phyloP scores from a whole-genome alignment of 2,113 vertebrate species.

The Nibea coibor region DNA sequence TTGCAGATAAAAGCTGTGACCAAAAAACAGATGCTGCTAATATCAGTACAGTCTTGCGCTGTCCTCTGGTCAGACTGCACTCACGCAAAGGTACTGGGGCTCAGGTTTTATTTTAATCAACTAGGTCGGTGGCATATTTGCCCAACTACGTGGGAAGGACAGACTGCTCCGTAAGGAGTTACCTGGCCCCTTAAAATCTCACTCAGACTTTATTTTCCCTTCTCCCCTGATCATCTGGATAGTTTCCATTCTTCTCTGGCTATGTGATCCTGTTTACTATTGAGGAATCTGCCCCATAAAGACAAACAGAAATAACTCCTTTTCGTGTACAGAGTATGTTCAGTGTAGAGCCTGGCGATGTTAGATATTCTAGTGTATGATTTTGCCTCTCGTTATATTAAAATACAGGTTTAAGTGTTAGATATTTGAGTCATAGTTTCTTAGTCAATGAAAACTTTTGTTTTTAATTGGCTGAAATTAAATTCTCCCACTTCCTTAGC shows the following conservation, averaged over 20 bases:
- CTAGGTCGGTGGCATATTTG: conserved; percentile 81
- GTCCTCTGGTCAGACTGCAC: conserved; percentile 64
- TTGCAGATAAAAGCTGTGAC: not conserved
- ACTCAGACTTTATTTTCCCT: conserved; percentile 38
- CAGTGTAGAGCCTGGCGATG: not conserved
- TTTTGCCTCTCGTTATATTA: not conserved
- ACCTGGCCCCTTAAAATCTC: conserved; percentile 74
- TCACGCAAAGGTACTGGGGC: conserved; percentile 56
- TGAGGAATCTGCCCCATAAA: not conserved
- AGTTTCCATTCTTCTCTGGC: conserved; percentile 3
- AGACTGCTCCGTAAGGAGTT: conserved; percentile 75
- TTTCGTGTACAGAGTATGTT: not conserved
- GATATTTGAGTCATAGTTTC: not conserved
- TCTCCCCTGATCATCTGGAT: conserved; percentile 35
- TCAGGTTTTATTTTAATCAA: conserved; percentile 83
- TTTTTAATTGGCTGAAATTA: not conserved
- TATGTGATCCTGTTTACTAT: not conserved
- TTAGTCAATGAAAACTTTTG: not conserved
- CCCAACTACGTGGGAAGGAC: conserved; percentile 79
- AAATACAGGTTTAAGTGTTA: not conserved
- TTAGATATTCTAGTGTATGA: not conserved
- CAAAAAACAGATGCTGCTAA: not conserved
- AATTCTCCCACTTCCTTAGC: not conserved
- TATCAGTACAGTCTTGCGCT: conserved; percentile 29
- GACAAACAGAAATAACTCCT: not conserved